phyloP scores from a whole-genome alignment of 2,888 invertebrate genomes.

The Protodeltote pygarga region DNA sequence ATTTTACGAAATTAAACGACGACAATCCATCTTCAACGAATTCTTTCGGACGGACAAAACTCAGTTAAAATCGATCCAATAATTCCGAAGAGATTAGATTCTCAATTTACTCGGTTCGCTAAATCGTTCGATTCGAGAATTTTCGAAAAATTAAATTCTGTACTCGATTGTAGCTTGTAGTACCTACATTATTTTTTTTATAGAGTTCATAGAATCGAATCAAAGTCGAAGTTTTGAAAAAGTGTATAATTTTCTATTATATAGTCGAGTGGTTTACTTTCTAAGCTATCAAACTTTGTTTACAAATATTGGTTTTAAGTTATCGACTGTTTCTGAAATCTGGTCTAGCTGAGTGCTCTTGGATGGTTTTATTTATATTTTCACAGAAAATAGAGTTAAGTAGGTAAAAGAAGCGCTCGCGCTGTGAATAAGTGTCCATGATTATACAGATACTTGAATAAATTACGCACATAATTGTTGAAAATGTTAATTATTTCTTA shows the following conservation, averaged over 20 bases:
- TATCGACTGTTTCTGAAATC: too few relatives aligned
- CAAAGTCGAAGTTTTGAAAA: conserved; percentile 2
- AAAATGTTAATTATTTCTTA: too few relatives aligned
- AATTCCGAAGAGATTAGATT: conserved; percentile 32
- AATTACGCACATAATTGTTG: too few relatives aligned
- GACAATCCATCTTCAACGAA: conserved; percentile 24
- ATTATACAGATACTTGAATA: too few relatives aligned
- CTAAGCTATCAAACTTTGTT: too few relatives aligned
- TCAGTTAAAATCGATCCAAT: conserved; percentile 33
- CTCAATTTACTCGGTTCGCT: conserved; percentile 25
- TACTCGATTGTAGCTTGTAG: neutral
- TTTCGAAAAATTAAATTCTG: conserved; percentile 27
- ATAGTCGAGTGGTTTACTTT: neutral
- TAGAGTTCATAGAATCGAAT: conserved; percentile 4
- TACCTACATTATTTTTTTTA: conserved; percentile 16
- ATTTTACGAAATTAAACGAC: conserved; percentile 27
- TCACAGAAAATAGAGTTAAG: too few relatives aligned
- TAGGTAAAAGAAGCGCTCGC: too few relatives aligned
- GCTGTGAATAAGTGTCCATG: too few relatives aligned
- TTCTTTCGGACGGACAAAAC: conserved; percentile 27
- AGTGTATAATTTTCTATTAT: neutral
- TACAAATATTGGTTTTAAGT: too few relatives aligned
- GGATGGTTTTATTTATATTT: too few relatives aligned
- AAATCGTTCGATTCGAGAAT: conserved; percentile 18
- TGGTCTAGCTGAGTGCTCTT: too few relatives aligned